Evolutionary conservation across 2,797 vertebrate species (phyloP).

Genomic region (Sebastes jordani): DNA sequence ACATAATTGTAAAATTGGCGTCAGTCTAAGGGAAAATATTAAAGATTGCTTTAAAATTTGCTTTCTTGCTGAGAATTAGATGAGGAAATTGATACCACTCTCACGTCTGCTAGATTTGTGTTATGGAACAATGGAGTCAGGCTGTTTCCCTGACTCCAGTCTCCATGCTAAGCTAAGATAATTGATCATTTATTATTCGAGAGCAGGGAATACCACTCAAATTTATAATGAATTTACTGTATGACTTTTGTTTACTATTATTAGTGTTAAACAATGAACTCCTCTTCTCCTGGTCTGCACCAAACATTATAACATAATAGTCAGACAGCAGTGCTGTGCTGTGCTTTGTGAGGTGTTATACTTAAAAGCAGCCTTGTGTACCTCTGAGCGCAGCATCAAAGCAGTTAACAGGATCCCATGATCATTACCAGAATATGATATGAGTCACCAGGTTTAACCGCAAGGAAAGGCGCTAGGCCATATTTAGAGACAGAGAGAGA

Average conservation of each 20-base stretch:
- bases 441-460: slow-evolving; percentile 74
- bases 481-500: slow-evolving; percentile 55
- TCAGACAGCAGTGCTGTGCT: slow-evolving; percentile 1
- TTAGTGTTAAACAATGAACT: not conserved
- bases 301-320: not conserved
- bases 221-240: not conserved
- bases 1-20: not conserved
- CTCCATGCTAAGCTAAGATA: not conserved
- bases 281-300: not conserved
- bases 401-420: slow-evolving; percentile 63
- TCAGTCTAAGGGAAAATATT: not conserved
- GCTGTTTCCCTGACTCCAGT: not conserved
- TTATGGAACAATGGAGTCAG: too few relatives aligned
- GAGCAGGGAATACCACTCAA: not conserved
- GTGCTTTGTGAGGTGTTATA: slow-evolving; percentile 42
- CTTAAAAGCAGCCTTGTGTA: slow-evolving; percentile 46
- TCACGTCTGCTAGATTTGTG: too few relatives aligned
- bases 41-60: not conserved
- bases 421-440: slow-evolving; percentile 73
- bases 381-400: slow-evolving; percentile 66
- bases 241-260: not conserved
- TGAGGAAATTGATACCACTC: not conserved
- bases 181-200: not conserved
- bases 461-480: slow-evolving; percentile 64
- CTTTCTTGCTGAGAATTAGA: not conserved